phyloP scores from a whole-genome alignment of 2,113 vertebrate genomes.

The cattle (Bos taurus) region DNA sequence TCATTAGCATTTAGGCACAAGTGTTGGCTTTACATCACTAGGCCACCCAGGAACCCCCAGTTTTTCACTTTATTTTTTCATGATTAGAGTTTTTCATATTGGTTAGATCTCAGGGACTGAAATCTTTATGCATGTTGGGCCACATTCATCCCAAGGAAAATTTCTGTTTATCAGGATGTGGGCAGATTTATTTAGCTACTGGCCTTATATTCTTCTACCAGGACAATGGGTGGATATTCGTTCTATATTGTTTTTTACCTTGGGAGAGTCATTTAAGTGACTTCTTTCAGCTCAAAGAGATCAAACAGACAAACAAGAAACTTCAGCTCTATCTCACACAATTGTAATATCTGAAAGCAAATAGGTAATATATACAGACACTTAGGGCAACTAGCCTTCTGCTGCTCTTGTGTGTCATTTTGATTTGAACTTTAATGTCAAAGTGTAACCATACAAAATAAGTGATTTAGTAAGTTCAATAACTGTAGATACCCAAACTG shows the following conservation, averaged over 20 bases:
- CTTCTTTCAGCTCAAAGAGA: neutral
- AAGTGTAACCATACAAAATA: neutral
- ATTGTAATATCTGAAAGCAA: neutral
- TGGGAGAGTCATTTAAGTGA: neutral
- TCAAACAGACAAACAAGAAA: neutral
- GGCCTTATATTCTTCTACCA: neutral
- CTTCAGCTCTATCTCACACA: neutral
- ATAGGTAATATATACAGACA: neutral
- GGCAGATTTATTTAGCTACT: neutral
- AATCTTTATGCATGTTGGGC: neutral
- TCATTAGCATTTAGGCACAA: neutral
- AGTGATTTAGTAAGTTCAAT: slow-evolving; percentile 22
- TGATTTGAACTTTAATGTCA: neutral
- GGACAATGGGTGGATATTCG: neutral
- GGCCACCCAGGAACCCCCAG: neutral
- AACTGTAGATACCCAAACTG: neutral
- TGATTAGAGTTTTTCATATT: neutral
- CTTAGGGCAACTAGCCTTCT: neutral
- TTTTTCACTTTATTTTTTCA: neutral
- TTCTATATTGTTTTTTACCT: neutral
- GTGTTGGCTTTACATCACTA: neutral
- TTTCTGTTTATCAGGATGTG: neutral
- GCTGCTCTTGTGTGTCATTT: neutral
- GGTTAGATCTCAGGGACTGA: neutral
- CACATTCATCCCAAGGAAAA: neutral